phyloP scores from a whole-genome alignment of 2,888 invertebrate genomes.

The Leptinotarsa rubiginosa region DNA sequence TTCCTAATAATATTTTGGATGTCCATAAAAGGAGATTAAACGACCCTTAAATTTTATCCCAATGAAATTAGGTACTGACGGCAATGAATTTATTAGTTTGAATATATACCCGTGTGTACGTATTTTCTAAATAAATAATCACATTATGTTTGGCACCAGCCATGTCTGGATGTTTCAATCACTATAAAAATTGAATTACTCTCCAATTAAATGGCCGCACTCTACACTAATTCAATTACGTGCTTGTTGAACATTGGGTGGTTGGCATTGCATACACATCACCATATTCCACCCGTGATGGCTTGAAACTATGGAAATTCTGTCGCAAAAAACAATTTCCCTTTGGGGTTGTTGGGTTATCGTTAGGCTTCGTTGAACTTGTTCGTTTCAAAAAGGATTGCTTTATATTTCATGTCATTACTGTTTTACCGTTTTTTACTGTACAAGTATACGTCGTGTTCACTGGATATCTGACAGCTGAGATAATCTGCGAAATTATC shows the following conservation, averaged over 20 bases:
- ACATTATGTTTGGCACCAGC: not conserved
- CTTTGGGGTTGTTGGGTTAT: not conserved
- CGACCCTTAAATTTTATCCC: too few relatives aligned
- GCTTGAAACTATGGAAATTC: not conserved
- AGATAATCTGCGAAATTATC: too few relatives aligned
- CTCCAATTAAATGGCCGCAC: constrained; percentile 5
- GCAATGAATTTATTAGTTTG: not conserved
- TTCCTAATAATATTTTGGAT: too few relatives aligned
- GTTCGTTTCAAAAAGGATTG: not conserved
- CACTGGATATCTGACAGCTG: too few relatives aligned
- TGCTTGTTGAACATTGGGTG: constrained; percentile 4
- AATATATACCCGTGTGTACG: not conserved
- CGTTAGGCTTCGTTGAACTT: not conserved
- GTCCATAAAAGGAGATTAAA: too few relatives aligned
- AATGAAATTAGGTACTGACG: too few relatives aligned
- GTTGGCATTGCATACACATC: not conserved
- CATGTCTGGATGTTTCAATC: constrained; percentile 9
- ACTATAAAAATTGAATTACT: constrained; percentile 9
- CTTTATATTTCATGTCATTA: too few relatives aligned
- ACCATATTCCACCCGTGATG: not conserved
- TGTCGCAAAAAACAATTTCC: not conserved
- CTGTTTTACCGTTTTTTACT: too few relatives aligned
- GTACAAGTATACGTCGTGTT: too few relatives aligned
- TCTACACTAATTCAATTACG: constrained; percentile 5
- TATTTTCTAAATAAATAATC: not conserved